Evolutionary conservation across 1,140 invertebrate genomes (phyloP).

Genomic region (Conopomorpha cramerella): DNA sequence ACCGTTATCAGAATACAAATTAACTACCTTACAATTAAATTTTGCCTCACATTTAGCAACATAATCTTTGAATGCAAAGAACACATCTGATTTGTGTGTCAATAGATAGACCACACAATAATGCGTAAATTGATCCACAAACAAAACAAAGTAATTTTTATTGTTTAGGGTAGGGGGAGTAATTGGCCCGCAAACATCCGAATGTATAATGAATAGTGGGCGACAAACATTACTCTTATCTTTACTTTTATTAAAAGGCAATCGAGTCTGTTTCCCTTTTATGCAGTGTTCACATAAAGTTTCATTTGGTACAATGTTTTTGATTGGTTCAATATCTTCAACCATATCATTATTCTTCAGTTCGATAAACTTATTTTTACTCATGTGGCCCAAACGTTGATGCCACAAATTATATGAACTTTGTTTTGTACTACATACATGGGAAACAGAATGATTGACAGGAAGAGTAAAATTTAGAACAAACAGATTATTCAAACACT

Average conservation of each 20-base stretch:
- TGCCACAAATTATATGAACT: too few species aligned
- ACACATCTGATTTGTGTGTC: neutral
- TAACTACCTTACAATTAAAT: slow-evolving; percentile 1
- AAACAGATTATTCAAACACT: neutral
- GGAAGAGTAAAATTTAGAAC: neutral
- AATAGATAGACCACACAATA: slow-evolving; percentile 1
- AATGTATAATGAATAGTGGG: slow-evolving; percentile 4
- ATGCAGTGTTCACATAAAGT: slow-evolving; percentile 2
- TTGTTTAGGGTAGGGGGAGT: slow-evolving; percentile 1
- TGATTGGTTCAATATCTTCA: slow-evolving; percentile 9
- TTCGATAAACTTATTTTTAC: too few species aligned
- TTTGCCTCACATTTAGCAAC: too few species aligned
- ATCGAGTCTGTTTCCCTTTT: slow-evolving; percentile 1
- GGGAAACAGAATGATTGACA: neutral
- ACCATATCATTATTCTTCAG: slow-evolving; percentile 1
- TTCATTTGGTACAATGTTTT: neutral
- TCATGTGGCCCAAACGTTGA: too few species aligned
- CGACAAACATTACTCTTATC: slow-evolving; percentile 4
- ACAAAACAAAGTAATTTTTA: slow-evolving; percentile 2
- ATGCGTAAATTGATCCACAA: slow-evolving; percentile 2
- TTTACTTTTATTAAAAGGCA: slow-evolving; percentile 1
- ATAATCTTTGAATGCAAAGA: neutral
- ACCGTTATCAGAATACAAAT: slow-evolving; percentile 3
- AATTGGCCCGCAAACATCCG: slow-evolving; percentile 2
- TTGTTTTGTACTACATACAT: neutral